Conservation (phyloP, 2,888 invertebrate species). For the Polyommatus icarus region DNA sequence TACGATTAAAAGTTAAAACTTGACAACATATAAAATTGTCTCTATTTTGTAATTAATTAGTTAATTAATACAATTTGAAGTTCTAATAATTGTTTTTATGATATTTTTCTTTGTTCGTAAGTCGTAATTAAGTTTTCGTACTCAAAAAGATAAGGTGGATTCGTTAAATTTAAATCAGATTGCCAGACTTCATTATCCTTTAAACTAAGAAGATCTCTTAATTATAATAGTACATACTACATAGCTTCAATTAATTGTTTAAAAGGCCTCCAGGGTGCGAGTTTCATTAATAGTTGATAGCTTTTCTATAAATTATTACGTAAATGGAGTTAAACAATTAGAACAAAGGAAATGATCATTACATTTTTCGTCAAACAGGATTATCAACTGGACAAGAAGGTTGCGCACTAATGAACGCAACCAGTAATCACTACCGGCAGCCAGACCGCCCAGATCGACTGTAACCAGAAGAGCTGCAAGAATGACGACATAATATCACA, state of each 20-base stretch:
- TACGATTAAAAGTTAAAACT: too few species aligned
- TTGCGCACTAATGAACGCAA: too few species aligned
- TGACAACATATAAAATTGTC: too few species aligned
- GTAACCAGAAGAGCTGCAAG: too few species aligned
- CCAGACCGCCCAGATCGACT: too few species aligned
- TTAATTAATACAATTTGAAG: neutral
- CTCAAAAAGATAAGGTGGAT: conserved; percentile 5
- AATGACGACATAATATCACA: too few species aligned
- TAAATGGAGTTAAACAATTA: too few species aligned
- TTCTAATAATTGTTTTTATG: neutral
- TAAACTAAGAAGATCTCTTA: neutral
- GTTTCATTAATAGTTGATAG: neutral
- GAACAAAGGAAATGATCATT: too few species aligned
- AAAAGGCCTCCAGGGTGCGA: neutral
- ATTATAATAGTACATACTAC: conserved; percentile 7
- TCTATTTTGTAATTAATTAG: neutral
- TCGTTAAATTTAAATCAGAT: conserved; percentile 13
- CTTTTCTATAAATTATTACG: neutral
- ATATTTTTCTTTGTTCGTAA: neutral
- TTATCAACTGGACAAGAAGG: too few species aligned
- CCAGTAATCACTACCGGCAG: too few species aligned
- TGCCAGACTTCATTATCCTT: neutral
- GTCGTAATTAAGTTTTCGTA: neutral
- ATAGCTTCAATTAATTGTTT: conserved; percentile 1
- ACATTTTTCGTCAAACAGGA: too few species aligned